Base-by-base conservation (phyloP, 2,797 vertebrate genomes). In the Microtus californicus region DNA sequence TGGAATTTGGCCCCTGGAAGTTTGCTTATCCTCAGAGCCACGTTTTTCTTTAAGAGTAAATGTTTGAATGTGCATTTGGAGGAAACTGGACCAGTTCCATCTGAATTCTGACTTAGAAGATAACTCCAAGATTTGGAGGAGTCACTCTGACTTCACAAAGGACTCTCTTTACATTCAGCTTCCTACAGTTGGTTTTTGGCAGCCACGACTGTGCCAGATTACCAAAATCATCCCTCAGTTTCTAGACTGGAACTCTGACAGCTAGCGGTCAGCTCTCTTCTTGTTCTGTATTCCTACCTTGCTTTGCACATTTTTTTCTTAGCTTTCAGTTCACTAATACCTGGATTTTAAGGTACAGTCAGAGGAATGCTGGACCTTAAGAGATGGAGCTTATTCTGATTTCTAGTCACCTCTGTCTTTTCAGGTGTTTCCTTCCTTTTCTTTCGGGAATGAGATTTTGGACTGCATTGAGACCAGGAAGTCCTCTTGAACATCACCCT, bases 111-210 rank as follows among this genome's bases (percentile, higher is more conserved):
- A 71, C 67, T 90, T 65, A 90, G 87, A 54, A 31, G 31, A 61
- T 78, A 59, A 81, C 76, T 89, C 80, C 37, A 89, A 76, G 67
- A 86, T 88, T 79, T 83, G 21, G 45, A 31, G 45, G 85, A 91
- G 59, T 88, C 59, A 40, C 45, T 96, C 87, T 90, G 96, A 76
- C 40, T 94, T 90, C 87, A 77, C 48, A 77, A 77, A 88, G 69
- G 54, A n/a, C 63, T 91, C n/a, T 71, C 14, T 89, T 89, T 54
- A 87, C 29, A 54, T 37, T 85, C 37, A 71, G 83, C 15, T 91
- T 90, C 71, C 51, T 65, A 71, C 14, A 11, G 14, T 69, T 80
- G 45, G 71, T 91, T 14, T 86, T 14, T 14, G n/a, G 37, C 54
- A 78, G 83, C 45, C 29, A 59, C 37, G 15, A 40, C 45, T 37